Percentiles rank a stretch among this genome's conserved stretches.
These are phyloP conservation scores for Ptilodon capucinus DNA, from an alignment of 2,888 invertebrate species.

Conservation along the genomic window DNA sequence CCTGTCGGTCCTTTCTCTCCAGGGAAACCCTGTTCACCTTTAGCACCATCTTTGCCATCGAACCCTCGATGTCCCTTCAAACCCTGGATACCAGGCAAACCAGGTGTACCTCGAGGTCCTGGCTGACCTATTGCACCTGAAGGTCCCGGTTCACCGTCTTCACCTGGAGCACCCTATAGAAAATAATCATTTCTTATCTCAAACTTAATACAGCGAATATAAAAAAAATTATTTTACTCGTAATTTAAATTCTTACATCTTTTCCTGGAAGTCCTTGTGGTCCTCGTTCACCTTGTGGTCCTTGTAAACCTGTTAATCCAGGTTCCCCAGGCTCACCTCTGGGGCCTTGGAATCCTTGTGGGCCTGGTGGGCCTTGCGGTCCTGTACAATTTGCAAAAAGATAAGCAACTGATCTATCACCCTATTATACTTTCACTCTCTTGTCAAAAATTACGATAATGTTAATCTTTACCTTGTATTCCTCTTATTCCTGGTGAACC, in stretches of 20 bases:
- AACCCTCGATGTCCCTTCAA: conserved; percentile 92
- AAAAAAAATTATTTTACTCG: too few species aligned
- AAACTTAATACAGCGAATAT: too few species aligned
- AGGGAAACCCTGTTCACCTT: conserved; percentile 89
- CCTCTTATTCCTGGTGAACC: conserved; percentile 92
- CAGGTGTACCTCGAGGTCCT: conserved; percentile 87
- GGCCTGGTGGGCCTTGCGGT: conserved; percentile 78
- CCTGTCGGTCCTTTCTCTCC: conserved; percentile 91
- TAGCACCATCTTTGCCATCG: conserved; percentile 89
- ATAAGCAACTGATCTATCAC: not conserved
- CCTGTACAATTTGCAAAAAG: conserved; percentile 42
- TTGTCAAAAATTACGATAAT: not conserved
- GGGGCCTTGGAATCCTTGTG: conserved; percentile 92
- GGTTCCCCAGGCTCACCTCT: conserved; percentile 91
- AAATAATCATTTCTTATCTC: too few species aligned
- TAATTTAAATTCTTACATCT: conserved; percentile 83
- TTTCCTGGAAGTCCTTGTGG: conserved; percentile 88
- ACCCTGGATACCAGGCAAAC: conserved; percentile 91
- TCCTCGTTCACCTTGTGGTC: conserved; percentile 86
- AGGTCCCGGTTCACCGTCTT: conserved; percentile 91
- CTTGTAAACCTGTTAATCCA: conserved; percentile 85
- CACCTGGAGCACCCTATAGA: conserved; percentile 87
- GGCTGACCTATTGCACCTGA: conserved; percentile 87
- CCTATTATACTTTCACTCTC: too few species aligned
- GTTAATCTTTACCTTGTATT: conserved; percentile 83